A percentile compares a stretch with the other conserved stretches of the same genome.
Evolutionary conservation across 2,797 vertebrate genomes (phyloP).

Genomic region (Chloroceryle amazona): DNA sequence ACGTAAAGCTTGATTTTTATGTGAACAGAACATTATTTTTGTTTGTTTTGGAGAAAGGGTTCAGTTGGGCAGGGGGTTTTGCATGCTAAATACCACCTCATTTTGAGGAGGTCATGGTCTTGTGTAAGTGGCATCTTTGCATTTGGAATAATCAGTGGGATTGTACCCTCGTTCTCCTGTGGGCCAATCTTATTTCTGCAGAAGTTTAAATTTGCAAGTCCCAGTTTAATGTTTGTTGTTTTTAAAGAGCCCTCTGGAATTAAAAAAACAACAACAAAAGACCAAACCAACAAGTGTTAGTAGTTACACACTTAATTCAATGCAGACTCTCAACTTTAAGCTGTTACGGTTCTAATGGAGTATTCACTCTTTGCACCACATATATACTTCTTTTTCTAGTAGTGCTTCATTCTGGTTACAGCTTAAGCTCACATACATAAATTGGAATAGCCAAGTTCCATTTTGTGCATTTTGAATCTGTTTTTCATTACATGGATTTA

Average conservation of each 20-base stretch:
- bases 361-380: not conserved
- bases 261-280: not conserved
- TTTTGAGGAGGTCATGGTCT: not conserved
- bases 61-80: fast-evolving
- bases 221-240: not conserved
- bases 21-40: not conserved
- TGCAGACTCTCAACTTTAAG: not conserved
- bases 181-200: not conserved
- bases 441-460: not conserved
- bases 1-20: not conserved
- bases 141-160: not conserved
- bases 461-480: not conserved
- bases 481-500: conserved; percentile 7
- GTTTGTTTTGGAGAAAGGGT: not conserved
- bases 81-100: not conserved
- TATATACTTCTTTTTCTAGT: not conserved
- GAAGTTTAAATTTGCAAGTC: not conserved
- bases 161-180: not conserved
- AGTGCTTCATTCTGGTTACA: not conserved
- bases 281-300: not conserved
- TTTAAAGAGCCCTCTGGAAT: not conserved
- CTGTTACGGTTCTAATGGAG: not conserved
- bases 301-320: not conserved
- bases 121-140: not conserved
- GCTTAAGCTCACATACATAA: not conserved